These are phyloP conservation scores for Cyanocitta stelleri DNA, from an alignment of 2,113 vertebrate species.

Conservation along the genomic window DNA sequence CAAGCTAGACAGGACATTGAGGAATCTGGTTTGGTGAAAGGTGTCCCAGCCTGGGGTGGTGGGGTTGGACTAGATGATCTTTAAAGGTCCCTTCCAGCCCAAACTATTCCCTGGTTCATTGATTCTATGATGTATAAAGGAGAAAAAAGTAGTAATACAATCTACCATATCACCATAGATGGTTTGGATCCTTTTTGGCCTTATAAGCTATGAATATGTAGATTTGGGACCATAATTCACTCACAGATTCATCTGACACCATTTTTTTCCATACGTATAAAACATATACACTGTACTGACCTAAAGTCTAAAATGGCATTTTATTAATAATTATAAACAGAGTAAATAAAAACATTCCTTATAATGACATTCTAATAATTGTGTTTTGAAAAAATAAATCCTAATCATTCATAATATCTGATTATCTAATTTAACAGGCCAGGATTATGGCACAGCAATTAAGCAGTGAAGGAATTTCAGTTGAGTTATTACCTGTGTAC, in stretches of 20 bases:
- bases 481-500: conserved; percentile 32
- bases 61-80: background rate
- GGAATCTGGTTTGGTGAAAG: background rate
- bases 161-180: background rate
- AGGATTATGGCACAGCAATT: conserved; percentile 8
- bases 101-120: background rate
- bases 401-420: background rate
- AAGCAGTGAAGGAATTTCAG: conserved; percentile 16
- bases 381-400: background rate
- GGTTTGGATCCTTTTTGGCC: background rate
- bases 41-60: background rate
- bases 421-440: background rate
- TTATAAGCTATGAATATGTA: background rate
- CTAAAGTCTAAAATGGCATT: background rate
- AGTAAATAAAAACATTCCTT: background rate
- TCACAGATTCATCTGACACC: background rate
- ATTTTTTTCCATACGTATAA: background rate
- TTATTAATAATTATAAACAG: background rate
- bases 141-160: background rate
- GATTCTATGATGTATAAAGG: background rate
- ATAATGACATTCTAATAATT: background rate
- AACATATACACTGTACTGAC: background rate
- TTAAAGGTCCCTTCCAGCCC: background rate
- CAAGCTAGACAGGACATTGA: background rate
- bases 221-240: background rate